Evolutionary conservation across 2,113 vertebrate species (phyloP), one percentile per base, ranked within the genome.

Genomic region (Microtus montanus): DNA sequence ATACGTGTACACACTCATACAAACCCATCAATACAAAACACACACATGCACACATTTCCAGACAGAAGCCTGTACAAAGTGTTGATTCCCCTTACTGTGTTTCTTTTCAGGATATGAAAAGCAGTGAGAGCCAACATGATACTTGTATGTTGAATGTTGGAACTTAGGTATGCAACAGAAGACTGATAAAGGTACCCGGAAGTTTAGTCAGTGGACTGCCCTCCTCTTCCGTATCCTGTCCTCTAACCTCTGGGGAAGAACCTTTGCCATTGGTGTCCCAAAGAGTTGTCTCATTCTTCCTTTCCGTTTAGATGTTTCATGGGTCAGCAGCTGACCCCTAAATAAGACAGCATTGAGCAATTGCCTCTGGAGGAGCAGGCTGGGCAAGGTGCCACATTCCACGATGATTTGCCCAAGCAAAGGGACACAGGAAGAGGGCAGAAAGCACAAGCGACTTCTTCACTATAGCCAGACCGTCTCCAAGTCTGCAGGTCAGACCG

Each of bases 271-370:
- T 33, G 9, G 28, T 83, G 26, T 88, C 96, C 26, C 47, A 54
- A 70, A 30, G 2, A n/a, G 44, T 24, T 78, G 47, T 78, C 92
- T 93, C 66, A 66, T 82, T 84, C 61, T 93, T 88, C 66, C 28
- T 93, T 24, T 52, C 52, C 49, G 24, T 70, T 84, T 88, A 82
- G 93, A 87, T 88, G 93, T n/a, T 85, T 63, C n/a, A 0, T 70
- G 75, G 73, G 77, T 93, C 90, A 95, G 75, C 71, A 80, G 47
- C 5, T 93, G 85, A 93, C 79, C 52, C 90, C 38, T 85, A 35
- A 63, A 68, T 35, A 88, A 95, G 89, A 80, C 87, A 90, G 70
- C 13, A 88, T 75, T 95, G 90, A 94, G 87, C 84, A 94, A 68
- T 92, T 1, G 22, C 41, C 79, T 80, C 41, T 9, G 28, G 38